Base-by-base conservation (phyloP, 2,888 invertebrate species). In the Tetanocera ferruginea region DNA sequence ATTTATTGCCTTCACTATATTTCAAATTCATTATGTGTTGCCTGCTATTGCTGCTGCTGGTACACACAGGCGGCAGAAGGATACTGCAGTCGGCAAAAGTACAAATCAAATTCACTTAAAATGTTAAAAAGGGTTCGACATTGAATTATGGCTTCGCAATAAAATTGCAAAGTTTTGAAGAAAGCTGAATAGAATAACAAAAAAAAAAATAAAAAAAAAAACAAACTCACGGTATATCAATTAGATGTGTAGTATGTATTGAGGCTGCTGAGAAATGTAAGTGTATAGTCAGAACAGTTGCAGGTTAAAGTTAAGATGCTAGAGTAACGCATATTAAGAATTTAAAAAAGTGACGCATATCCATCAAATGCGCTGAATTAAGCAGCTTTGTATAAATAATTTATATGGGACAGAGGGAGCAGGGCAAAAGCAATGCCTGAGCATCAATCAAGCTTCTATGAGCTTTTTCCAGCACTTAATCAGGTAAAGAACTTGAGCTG, bases 1-100 rank as follows among this genome's bases (percentile, higher is more conserved):
- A 69, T 69, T 69, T 51, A 69, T 69, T 51, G 23, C 69, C 49
- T 11, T 51, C 51, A 23, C 69, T 64, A 64, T 64, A 64, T 64
- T 64, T 64, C 64, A 64, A 64, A 64, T 64, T 43, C 51, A 69
- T 43, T 64, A 69, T 67, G 66, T 55, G 55, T n/a, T 55, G 57
- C 57, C 23, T 23, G 37, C 37, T 37, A 2, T 14, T 43, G 43
- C 43, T 43, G 43, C 43, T 43, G 43, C 43, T 43, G 2, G 6
- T 43, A 14, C 43, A n/a, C 43, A 43, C 43, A 43, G 2, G 14
- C 14, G 43, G 2, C 43, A 43, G n/a, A n/a, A 3, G 43, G 43
- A 43, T 43, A 43, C 43, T 43, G 11, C 43, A 43, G 14, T 43
- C 43, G 14, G 43, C 43, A 43, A 43, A 43, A 1, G 9, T 28